Evolutionary conservation across 2,888 invertebrate genomes (phyloP).

Genomic region (Deroplatys truncata): DNA sequence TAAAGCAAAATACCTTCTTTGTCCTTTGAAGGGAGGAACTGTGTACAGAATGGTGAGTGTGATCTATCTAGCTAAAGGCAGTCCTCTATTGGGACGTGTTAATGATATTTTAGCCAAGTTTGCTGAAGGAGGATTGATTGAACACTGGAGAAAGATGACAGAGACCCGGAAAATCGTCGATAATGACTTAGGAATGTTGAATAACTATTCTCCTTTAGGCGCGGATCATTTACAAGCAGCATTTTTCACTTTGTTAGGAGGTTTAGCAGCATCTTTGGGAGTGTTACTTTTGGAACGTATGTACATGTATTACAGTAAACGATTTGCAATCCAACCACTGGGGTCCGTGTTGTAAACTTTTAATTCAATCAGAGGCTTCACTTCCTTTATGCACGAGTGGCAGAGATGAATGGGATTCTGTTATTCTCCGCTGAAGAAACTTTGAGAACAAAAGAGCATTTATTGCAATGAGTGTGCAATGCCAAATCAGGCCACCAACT

Average conservation of each 20-base stretch:
- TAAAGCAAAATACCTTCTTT: not conserved
- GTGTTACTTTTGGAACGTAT: not conserved
- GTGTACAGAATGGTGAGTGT: not conserved
- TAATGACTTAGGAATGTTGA: not conserved
- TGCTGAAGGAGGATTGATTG: not conserved
- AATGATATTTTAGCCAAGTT: not conserved
- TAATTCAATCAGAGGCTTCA: too few species aligned
- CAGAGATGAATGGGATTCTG: too few species aligned
- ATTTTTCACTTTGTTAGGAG: not conserved
- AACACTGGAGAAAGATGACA: not conserved
- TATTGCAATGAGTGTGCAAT: too few species aligned
- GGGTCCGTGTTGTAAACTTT: too few species aligned
- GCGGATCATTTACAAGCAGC: not conserved
- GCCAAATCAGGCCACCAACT: too few species aligned
- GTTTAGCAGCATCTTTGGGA: not conserved
- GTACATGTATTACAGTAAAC: too few species aligned
- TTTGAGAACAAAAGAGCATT: too few species aligned
- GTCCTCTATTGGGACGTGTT: not conserved
- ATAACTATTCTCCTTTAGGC: not conserved
- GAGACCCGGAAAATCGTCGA: not conserved
- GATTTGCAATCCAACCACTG: too few species aligned
- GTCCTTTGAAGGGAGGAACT: not conserved
- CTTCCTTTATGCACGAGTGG: too few species aligned
- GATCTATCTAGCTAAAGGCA: not conserved
- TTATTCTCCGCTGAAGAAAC: too few species aligned